Evolutionary conservation across 1,140 invertebrate genomes (phyloP), one percentile per base, ranked within the genome.

Genomic region (Odontomachus brunneus): DNA sequence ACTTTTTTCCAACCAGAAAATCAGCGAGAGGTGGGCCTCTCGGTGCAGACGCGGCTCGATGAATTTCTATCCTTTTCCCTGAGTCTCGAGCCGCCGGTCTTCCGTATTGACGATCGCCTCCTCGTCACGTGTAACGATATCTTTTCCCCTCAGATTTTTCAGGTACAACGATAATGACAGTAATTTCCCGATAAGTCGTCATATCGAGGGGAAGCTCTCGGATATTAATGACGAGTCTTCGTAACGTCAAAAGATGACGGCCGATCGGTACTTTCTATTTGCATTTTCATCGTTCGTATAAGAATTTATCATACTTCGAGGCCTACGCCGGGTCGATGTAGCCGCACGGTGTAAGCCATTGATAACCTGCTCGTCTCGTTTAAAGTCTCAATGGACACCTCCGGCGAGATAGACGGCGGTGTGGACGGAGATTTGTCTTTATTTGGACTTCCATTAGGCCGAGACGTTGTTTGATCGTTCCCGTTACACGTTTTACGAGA

Each of bases 371-470:
- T 63, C 57, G 72, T 72, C 69, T 72, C 51, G 51, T 55, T 72
- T 75, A 62, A 63, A 44, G 29, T 75, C 57, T 75, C 57, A 74
- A 74, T 63, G 72, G 44, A 57, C 72, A 29, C 63, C 72, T 3
- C 15, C 7, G 17, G 49, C 44, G 80, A n/a, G 78, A 82, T 53
- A 38, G 29, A 55, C 48, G 51, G 12, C 9, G 57, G 33, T 49
- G 48, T 12, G 67, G 33, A 72, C 74, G 83, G 44, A 49, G 72
- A 75, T 80, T 81, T 83, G 65, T 24, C 85, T 87, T 86, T 87
- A 85, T 87, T 87, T 85, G 85, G 84, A 57, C 59, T 87, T 75
- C 84, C 84, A 87, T 87, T 87, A 87, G 65, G 62, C 57, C 71
- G 63, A 73, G 76, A 73, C 59, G 73, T 44, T 49, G 62, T 38